phyloP scores from a whole-genome alignment of 2,888 invertebrate species.

The Polymixis flavicincta region DNA sequence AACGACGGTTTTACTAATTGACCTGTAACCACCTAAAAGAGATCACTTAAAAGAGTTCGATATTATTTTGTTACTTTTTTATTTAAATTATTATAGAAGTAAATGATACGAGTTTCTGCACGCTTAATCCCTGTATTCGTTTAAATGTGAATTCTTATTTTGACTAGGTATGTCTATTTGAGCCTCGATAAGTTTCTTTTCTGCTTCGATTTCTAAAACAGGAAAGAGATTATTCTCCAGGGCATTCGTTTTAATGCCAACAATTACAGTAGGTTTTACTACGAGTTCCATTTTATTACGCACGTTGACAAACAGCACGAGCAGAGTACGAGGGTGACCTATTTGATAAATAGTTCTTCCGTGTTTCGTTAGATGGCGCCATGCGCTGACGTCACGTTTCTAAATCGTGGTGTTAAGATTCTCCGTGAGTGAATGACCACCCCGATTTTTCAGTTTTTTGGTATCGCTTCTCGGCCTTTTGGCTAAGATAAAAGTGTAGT shows the following conservation, averaged over 20 bases:
- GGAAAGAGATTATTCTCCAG: background rate
- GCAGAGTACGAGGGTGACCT: slow-evolving; percentile 21
- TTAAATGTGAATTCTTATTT: background rate
- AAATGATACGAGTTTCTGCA: background rate
- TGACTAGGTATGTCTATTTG: background rate
- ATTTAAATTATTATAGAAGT: background rate
- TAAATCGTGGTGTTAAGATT: slow-evolving; percentile 37
- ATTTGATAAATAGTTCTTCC: background rate
- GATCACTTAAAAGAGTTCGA: too few species aligned
- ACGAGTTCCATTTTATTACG: slow-evolving; percentile 35
- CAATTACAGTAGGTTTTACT: slow-evolving; percentile 33
- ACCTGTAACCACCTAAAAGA: too few species aligned
- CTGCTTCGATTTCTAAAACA: slow-evolving; percentile 1
- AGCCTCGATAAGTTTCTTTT: background rate
- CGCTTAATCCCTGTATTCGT: too few species aligned
- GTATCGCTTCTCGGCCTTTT: slow-evolving; percentile 23
- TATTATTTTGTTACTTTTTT: too few species aligned
- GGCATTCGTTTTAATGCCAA: slow-evolving; percentile 25
- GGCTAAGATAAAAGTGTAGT: slow-evolving; percentile 6
- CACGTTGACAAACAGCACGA: slow-evolving; percentile 1
- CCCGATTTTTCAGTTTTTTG: background rate
- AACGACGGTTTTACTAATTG: slow-evolving; percentile 11
- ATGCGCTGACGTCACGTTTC: slow-evolving; percentile 36
- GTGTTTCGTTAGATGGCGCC: slow-evolving; percentile 38
- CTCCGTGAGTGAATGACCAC: background rate